These are phyloP conservation scores for Ctenodactylus gundi DNA, from an alignment of 2,113 vertebrate species.

Conservation along the genomic window DNA sequence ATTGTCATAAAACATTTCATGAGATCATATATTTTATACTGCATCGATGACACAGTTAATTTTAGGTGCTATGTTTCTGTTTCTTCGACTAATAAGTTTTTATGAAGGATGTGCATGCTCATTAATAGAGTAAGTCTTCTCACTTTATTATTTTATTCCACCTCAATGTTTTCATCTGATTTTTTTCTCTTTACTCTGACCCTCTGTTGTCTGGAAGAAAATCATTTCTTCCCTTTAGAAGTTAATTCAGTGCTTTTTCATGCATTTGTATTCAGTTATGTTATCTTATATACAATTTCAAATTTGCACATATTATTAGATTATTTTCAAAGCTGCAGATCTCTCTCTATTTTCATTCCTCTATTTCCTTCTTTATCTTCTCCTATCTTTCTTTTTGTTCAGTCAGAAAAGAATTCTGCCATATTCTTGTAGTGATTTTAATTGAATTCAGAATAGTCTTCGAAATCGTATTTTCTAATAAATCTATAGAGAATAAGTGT, in stretches of 20 bases:
- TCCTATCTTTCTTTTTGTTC: background rate
- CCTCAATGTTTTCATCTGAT: background rate
- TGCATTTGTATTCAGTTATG: background rate
- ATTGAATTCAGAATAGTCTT: slow-evolving; percentile 11
- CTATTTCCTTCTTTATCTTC: background rate
- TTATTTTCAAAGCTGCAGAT: background rate
- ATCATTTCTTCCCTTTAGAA: background rate
- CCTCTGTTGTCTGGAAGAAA: background rate
- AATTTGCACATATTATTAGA: background rate
- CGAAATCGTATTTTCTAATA: slow-evolving; percentile 56
- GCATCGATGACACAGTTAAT: background rate
- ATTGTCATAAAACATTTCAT: background rate
- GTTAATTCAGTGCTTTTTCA: slow-evolving; percentile 13
- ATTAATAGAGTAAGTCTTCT: background rate
- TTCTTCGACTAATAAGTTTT: background rate
- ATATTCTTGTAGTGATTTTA: background rate
- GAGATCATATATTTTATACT: background rate
- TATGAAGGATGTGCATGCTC: background rate
- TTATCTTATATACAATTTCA: background rate
- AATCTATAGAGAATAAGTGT: slow-evolving; percentile 28
- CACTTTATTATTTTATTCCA: background rate
- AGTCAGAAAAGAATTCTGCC: slow-evolving; percentile 16
- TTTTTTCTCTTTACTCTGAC: background rate
- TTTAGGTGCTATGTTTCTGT: background rate
- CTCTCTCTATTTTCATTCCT: background rate